Conservation (phyloP, 2,113 vertebrate genomes). For the Pterophyllum scalare region DNA sequence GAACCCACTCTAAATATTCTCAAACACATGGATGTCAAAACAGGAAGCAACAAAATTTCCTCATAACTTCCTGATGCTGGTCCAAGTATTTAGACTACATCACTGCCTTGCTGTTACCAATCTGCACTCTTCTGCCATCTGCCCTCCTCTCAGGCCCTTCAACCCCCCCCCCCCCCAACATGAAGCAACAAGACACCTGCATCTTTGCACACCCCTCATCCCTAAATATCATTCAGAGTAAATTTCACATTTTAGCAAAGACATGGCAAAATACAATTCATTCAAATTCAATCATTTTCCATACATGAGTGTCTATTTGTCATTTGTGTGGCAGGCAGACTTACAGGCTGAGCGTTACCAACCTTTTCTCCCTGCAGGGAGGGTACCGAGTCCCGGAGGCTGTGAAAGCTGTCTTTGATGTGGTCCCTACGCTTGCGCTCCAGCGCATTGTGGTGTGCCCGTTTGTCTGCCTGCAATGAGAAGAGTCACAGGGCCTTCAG, state of each 20-base stretch:
- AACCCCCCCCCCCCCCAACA: not conserved
- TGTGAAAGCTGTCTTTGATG: constrained; percentile 99
- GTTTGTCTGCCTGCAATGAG: constrained; percentile 94
- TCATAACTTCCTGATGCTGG: constrained; percentile 65
- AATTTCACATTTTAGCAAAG: not conserved
- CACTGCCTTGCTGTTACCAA: constrained; percentile 26
- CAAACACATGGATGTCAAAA: constrained; percentile 59
- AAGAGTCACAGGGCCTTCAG: constrained; percentile 72
- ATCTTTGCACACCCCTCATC: not conserved
- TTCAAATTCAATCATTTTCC: not conserved
- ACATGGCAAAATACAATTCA: not conserved
- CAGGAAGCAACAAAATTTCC: constrained; percentile 67
- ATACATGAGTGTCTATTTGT: constrained; percentile 18
- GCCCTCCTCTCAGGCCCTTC: constrained; percentile 10
- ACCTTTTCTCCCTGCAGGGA: constrained; percentile 99
- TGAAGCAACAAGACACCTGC: constrained; percentile 1
- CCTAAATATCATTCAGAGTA: not conserved
- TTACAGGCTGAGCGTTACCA: constrained; percentile 74
- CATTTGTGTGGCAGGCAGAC: constrained; percentile 26
- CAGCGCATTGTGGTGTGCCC: constrained; percentile 98
- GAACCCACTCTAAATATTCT: constrained; percentile 30
- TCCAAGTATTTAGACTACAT: constrained; percentile 57
- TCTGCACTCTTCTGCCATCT: constrained; percentile 49
- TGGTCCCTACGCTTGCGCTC: constrained; percentile 99
- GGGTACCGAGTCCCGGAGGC: constrained; percentile 96